Base-by-base conservation (phyloP, 1,140 invertebrate species). In the Diabrotica virgifera region DNA sequence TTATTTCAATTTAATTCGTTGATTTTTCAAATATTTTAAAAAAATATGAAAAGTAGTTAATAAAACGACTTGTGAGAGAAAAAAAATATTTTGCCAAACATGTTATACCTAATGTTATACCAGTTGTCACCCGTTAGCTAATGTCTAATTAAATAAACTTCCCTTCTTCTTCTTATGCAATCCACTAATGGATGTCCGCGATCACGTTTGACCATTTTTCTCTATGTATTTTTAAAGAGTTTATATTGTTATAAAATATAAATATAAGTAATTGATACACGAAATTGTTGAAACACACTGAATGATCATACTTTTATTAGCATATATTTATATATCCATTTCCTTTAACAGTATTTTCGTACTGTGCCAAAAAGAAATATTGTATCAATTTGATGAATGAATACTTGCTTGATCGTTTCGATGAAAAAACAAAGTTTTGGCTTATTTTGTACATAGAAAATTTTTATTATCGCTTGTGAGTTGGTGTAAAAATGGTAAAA, bases 351-450 rank as follows among this genome's bases (percentile, higher is more conserved):
- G 40, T 62, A 24, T 12, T 51, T 54, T 57, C 55, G 24, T 71
- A 71, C 70, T 69, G 72, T 73, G 70, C 71, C 71, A 73, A 73
- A 73, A 68, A 63, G 62, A 60, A 64, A 61, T 59, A 59, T 52
- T 58, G 61, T 13, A 63, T 60, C 10, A 9, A 63, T 59, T 51
- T 13, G 3, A 46, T 8, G 59, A 51, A 50, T 13, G 12, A 61
- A 9, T 36, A 12, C 24, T 24, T 12, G 59, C 35, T 59, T 11
- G 12, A 38, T 9, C 8, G 37, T 37, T 59, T 51, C 8, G 40
- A 51, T 12, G 11, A 40, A 37, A 40, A 59, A 35, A 57, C 40
- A 60, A 40, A 38, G 36, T 59, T 40, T 63, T 63, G 60, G 52
- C 56, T 53, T 36, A 61, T 66, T 60, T 65, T 70, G 67, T 71